These are phyloP conservation scores for Rhabdomys dilectus DNA, from an alignment of 2,113 vertebrate genomes.

Conservation along the genomic window DNA sequence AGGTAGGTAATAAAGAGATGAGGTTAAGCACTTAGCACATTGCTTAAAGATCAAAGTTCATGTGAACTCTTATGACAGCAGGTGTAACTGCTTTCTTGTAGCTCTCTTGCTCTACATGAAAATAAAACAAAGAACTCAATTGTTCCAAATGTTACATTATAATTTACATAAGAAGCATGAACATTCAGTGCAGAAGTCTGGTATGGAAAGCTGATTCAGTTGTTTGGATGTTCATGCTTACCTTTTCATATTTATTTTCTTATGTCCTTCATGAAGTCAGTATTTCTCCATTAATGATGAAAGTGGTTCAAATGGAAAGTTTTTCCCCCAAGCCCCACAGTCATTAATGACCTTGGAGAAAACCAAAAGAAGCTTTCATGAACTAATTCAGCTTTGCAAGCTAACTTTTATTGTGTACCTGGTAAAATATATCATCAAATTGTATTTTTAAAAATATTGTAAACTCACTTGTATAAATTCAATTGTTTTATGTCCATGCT, in stretches of 20 bases:
- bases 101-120: background rate
- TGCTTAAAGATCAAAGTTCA: constrained; percentile 18
- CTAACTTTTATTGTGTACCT: constrained; percentile 3
- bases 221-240: background rate
- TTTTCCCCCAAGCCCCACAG: background rate
- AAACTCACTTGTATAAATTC: constrained; percentile 6
- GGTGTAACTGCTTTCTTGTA: background rate
- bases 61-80: background rate
- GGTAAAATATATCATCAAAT: background rate
- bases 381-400: background rate
- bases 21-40: background rate
- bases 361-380: background rate
- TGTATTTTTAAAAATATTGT: background rate
- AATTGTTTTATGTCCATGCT: background rate
- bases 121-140: background rate
- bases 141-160: background rate
- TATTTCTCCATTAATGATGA: background rate
- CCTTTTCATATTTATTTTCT: background rate
- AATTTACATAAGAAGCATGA: background rate
- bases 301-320: background rate
- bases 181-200: background rate
- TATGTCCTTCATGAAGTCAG: background rate
- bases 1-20: background rate
- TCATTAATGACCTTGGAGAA: background rate
- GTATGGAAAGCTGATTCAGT: background rate